phyloP scores from a whole-genome alignment of 2,113 vertebrate species.

The Cavia aperea region DNA sequence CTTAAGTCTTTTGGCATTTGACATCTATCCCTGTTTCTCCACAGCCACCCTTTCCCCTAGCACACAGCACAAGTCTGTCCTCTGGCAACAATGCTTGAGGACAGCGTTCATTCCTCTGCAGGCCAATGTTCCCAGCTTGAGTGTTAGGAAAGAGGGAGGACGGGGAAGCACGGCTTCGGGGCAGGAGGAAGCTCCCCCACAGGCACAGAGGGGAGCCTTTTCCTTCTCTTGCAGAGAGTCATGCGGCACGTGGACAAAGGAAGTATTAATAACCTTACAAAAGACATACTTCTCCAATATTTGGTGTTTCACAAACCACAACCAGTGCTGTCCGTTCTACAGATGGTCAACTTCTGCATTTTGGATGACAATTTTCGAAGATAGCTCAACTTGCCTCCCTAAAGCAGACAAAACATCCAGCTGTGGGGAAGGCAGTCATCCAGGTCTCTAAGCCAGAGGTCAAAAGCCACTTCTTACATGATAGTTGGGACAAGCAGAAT shows the following conservation, averaged over 20 bases:
- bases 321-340: conserved; percentile 57
- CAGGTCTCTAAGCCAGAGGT: conserved; percentile 42
- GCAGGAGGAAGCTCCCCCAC: conserved; percentile 70
- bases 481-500: neutral
- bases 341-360: conserved; percentile 82
- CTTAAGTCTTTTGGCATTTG: neutral
- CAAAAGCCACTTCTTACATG: conserved; percentile 40
- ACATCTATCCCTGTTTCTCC: conserved; percentile 8
- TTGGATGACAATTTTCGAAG: conserved; percentile 67
- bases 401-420: conserved; percentile 31
- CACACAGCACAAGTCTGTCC: neutral
- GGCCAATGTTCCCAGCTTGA: neutral
- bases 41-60: neutral
- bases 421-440: conserved; percentile 26
- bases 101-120: neutral
- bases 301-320: conserved; percentile 78
- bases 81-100: neutral
- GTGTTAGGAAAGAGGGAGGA: conserved; percentile 64
- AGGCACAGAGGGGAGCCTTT: conserved; percentile 68
- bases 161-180: conserved; percentile 68
- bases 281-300: conserved; percentile 66
- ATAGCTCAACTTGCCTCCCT: conserved; percentile 39
- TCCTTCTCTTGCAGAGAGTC: conserved; percentile 70
- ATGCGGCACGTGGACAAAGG: conserved; percentile 69
- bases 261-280: conserved; percentile 77